Conservation (phyloP, 30 jellyfish, hydroid and myxozoan species). For the Turritopsis dohrnii region DNA sequence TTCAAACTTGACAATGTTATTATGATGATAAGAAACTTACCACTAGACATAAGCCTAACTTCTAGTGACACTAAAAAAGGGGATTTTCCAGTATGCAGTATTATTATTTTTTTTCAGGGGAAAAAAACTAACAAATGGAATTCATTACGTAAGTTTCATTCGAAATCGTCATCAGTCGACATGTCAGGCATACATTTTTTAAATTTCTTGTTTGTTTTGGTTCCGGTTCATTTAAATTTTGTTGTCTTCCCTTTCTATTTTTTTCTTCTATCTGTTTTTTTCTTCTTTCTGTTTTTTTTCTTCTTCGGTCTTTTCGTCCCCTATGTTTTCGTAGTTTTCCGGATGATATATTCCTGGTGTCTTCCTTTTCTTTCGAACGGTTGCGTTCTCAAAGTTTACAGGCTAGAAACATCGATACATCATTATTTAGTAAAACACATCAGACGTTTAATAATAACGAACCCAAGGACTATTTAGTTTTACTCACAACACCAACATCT, state of each 20-base stretch:
- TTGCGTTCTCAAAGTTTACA: neutral
- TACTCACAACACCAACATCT: no score
- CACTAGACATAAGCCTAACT: no score
- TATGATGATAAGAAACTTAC: no score
- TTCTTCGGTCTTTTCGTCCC: no score
- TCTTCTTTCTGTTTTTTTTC: neutral
- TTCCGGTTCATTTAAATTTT: neutral
- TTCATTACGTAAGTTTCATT: neutral
- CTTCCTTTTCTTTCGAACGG: neutral
- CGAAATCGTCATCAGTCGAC: neutral
- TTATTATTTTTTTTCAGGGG: neutral
- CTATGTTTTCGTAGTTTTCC: neutral
- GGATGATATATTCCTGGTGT: neutral
- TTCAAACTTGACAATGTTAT: no score
- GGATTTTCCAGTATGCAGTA: neutral
- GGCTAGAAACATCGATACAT: neutral
- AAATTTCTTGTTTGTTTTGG: neutral
- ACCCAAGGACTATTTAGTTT: neutral
- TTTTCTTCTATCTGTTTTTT: no score
- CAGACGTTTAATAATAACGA: neutral
- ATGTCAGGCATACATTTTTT: neutral
- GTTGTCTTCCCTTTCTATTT: neutral
- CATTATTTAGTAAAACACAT: no score
- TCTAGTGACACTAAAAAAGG: no score
- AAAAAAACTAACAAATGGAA: neutral